phyloP scores from a whole-genome alignment of 2,888 invertebrate genomes.

The Archaeoteleia sp. region DNA sequence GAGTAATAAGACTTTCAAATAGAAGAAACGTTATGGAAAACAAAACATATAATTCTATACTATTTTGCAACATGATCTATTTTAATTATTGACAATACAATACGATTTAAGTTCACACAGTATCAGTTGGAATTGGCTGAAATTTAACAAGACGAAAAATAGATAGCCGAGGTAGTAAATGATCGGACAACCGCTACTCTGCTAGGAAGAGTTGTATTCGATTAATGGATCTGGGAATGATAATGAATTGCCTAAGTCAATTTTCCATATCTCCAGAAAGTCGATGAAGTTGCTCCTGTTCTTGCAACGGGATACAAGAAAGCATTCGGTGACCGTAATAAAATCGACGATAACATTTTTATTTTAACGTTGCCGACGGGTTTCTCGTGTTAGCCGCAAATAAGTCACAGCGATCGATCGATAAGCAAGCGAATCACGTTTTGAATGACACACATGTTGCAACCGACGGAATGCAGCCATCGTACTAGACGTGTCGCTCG shows the following conservation, averaged over 20 bases:
- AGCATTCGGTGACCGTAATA: conserved; percentile 49
- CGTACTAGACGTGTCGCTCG: conserved; percentile 46
- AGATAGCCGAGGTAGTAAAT: too few species aligned
- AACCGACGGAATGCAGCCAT: conserved; percentile 68
- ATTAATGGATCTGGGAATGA: conserved; percentile 12
- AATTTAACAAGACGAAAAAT: too few species aligned
- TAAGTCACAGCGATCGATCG: conserved; percentile 65
- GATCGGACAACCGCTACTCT: not conserved
- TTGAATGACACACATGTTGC: conserved; percentile 73
- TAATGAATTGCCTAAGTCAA: conserved; percentile 20
- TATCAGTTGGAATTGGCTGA: too few species aligned
- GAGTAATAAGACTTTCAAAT: too few species aligned
- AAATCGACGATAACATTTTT: conserved; percentile 52
- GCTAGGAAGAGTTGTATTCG: too few species aligned
- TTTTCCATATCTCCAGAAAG: conserved; percentile 46
- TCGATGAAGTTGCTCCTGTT: conserved; percentile 1
- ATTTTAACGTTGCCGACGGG: conserved; percentile 49
- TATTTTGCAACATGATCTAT: too few species aligned
- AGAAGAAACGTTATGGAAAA: too few species aligned
- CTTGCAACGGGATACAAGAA: conserved; percentile 40
- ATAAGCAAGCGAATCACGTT: conserved; percentile 71
- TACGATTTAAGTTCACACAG: too few species aligned
- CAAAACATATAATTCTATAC: too few species aligned
- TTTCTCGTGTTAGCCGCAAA: conserved; percentile 60
- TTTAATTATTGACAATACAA: too few species aligned